phyloP scores from a whole-genome alignment of 1,140 invertebrate species.

The Ganaspis sp. region DNA sequence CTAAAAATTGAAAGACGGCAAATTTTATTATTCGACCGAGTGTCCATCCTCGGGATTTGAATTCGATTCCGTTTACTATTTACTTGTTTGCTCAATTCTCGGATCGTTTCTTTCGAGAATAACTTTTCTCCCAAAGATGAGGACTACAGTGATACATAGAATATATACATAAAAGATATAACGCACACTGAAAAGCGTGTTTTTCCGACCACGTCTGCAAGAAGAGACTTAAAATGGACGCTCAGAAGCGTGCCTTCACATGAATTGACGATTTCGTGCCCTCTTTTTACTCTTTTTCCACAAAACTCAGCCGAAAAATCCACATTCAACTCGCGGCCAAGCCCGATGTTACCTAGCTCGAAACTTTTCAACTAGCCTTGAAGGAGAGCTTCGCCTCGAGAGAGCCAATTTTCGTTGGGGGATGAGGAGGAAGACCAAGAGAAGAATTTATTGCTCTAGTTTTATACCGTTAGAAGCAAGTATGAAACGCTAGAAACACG shows the following conservation, averaged over 20 bases:
- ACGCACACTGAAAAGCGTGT: neutral
- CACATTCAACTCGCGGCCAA: constrained; percentile 16
- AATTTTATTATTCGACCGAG: neutral
- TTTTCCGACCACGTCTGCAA: neutral
- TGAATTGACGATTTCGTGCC: constrained; percentile 25
- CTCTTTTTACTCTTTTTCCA: neutral
- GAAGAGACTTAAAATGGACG: constrained; percentile 12
- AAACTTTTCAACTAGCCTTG: constrained; percentile 22
- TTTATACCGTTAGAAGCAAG: constrained; percentile 3
- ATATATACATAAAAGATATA: too few species aligned
- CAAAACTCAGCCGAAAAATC: constrained; percentile 14
- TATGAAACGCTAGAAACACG: constrained; percentile 8
- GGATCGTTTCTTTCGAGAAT: neutral
- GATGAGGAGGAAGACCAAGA: neutral
- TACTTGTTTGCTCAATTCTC: constrained; percentile 1
- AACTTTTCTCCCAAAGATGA: neutral
- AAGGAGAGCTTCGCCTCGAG: neutral
- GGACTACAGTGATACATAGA: neutral
- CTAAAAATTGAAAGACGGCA: too few species aligned
- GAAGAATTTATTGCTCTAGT: constrained; percentile 29
- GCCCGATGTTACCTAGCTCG: constrained; percentile 16
- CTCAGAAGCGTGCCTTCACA: constrained; percentile 9
- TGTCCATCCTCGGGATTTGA: neutral
- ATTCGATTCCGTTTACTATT: neutral
- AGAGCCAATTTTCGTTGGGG: constrained; percentile 26